Conservation (phyloP, 2,888 invertebrate species). For the Rambutsinella grinnellia region DNA sequence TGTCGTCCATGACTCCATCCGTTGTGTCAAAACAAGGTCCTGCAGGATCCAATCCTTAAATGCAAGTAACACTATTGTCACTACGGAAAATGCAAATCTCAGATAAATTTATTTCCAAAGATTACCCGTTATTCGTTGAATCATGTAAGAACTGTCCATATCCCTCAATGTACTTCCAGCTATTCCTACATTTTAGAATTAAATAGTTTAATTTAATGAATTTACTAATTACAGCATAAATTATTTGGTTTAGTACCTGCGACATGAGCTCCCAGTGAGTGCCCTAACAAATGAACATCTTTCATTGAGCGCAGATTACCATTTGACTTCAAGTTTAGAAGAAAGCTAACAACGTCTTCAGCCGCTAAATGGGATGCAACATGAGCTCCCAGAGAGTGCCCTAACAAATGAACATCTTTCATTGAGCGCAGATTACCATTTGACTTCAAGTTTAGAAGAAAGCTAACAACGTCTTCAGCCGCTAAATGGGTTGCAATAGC, state of each 20-base stretch:
- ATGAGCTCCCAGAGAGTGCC: constrained; percentile 43
- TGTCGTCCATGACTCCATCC: background rate
- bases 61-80: background rate
- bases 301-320: constrained; percentile 5
- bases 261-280: constrained; percentile 43
- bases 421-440: background rate
- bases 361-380: constrained; percentile 35
- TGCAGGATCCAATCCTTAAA: constrained; percentile 45
- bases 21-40: constrained; percentile 32
- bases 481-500: constrained; percentile 24
- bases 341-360: constrained; percentile 26
- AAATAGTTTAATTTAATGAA: background rate
- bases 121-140: constrained; percentile 29
- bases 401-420: constrained; percentile 31
- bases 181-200: background rate
- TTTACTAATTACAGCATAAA: too few species aligned
- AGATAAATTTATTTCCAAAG: background rate
- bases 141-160: background rate
- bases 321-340: background rate
- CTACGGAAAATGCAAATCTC: background rate
- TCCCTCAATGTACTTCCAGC: constrained; percentile 12
- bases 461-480: constrained; percentile 27
- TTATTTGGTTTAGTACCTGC: too few species aligned
- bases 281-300: constrained; percentile 30
- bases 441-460: constrained; percentile 3